Evolutionary conservation across 2,888 invertebrate genomes (phyloP), one percentile per base, ranked within the genome.

Genomic region (Archaeoteleia sp.): DNA sequence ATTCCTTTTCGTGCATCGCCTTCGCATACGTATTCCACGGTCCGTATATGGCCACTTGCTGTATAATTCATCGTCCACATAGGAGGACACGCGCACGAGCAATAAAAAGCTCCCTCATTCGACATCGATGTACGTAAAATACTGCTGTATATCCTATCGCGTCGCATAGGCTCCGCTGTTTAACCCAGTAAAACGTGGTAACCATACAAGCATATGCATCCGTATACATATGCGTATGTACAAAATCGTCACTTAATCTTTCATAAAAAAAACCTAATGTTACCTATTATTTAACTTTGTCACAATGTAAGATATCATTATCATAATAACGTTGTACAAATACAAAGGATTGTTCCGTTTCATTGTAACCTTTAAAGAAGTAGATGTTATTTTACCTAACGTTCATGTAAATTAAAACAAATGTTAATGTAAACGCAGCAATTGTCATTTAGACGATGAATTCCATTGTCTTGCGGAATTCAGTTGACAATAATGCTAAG

Each of bases 401-500:
- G n/a, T n/a, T n/a, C n/a, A n/a, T n/a, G n/a, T n/a, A n/a, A n/a
- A n/a, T n/a, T n/a, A 20, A 20, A 20, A 2, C 20, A 20, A 20
- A 20, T 20, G 2, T 43, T 10, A 35, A 29, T 37, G 35, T 45
- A 25, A 55, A 30, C 30, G 14, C 27, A 20, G 17, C n/a, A 37
- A 13, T 40, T 45, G 9, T 40, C n/a, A 39, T 55, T 55, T 49
- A 55, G 48, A 49, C 48, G 40, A 37, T 37, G 12, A 54, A 55
- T 63, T 43, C 55, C 48, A 35, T 0, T 25, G 34, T 17, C 4
- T 37, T 5, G 8, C 39, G 57, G 63, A 51, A 65, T 65, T 45
- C 57, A 25, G 55, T 57, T 49, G 63, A 57, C 40, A 53, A 39
- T 30, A 30, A 34, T 25, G 29, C 39, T 46, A 65, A 58, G 51